phyloP scores from a whole-genome alignment of 2,797 vertebrate genomes.

The Pteronotus mesoamericanus region DNA sequence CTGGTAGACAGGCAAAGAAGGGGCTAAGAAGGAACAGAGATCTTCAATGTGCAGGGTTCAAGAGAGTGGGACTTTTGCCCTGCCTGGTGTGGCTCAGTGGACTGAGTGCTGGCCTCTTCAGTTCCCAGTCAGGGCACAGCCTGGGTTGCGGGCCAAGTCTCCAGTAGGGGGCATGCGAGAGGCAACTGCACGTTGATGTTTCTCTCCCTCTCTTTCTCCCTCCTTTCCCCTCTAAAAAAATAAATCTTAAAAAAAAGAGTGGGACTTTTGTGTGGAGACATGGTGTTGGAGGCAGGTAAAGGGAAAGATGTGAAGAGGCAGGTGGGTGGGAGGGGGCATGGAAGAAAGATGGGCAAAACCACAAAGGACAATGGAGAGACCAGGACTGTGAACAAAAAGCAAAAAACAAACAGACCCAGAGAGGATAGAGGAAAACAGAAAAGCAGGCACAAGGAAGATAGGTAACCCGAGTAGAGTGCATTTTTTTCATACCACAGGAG shows the following conservation, averaged over 20 bases:
- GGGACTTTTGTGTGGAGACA: neutral
- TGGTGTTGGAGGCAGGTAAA: neutral
- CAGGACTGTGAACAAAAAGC: neutral
- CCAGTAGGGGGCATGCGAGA: no score
- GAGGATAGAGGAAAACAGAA: neutral
- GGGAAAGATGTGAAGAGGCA: neutral
- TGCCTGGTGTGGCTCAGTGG: no score
- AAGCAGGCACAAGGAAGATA: neutral
- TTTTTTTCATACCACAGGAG: neutral
- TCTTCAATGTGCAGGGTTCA: neutral
- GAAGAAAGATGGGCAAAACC: neutral
- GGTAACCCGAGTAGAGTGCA: accelerated
- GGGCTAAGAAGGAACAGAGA: neutral
- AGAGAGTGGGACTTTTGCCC: neutral
- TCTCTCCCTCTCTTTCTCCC: no score
- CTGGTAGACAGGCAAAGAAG: neutral
- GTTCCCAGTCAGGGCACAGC: no score
- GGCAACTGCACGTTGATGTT: no score
- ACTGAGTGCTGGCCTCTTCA: no score
- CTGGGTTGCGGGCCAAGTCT: no score
- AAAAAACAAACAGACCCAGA: neutral
- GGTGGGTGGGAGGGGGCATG: accelerated
- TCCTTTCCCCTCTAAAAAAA: no score
- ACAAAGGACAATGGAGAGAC: neutral
- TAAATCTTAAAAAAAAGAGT: no score